phyloP scores from a whole-genome alignment of 1,140 invertebrate genomes.

The Musca vetustissima region DNA sequence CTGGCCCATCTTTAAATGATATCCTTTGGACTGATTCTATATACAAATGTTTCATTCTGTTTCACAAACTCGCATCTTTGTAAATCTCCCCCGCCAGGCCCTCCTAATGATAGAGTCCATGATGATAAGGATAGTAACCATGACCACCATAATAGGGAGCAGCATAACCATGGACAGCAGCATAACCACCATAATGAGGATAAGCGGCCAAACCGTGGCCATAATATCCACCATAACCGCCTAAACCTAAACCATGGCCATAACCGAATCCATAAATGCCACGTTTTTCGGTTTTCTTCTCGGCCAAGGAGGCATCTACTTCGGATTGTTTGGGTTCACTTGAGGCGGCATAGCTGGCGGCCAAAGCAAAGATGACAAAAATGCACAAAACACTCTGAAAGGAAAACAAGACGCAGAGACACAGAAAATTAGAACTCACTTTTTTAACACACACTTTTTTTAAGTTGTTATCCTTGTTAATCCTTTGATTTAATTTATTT shows the following conservation, averaged over 20 bases:
- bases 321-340: slow-evolving; percentile 35
- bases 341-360: slow-evolving; percentile 37
- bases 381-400: slow-evolving; percentile 41
- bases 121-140: slow-evolving; percentile 42
- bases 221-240: slow-evolving; percentile 34
- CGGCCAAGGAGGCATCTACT: slow-evolving; percentile 30
- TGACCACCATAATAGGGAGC: slow-evolving; percentile 38
- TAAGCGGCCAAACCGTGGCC: slow-evolving; percentile 38
- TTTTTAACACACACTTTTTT: not conserved
- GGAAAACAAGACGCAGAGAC: slow-evolving; percentile 6
- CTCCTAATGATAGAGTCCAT: slow-evolving; percentile 44
- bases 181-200: slow-evolving; percentile 34
- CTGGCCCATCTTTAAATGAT: too few species aligned
- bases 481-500: not conserved
- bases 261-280: slow-evolving; percentile 50
- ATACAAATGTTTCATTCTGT: too few species aligned
- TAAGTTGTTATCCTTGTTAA: slow-evolving; percentile 4
- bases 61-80: too few species aligned
- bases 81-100: too few species aligned
- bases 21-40: too few species aligned
- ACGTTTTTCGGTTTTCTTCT: slow-evolving; percentile 49
- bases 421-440: not conserved
- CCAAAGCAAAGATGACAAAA: slow-evolving; percentile 35
- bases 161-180: slow-evolving; percentile 36
- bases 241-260: slow-evolving; percentile 33